These are phyloP conservation scores for Pygoscelis adeliae DNA, from an alignment of 2,113 vertebrate genomes.

Conservation along the genomic window DNA sequence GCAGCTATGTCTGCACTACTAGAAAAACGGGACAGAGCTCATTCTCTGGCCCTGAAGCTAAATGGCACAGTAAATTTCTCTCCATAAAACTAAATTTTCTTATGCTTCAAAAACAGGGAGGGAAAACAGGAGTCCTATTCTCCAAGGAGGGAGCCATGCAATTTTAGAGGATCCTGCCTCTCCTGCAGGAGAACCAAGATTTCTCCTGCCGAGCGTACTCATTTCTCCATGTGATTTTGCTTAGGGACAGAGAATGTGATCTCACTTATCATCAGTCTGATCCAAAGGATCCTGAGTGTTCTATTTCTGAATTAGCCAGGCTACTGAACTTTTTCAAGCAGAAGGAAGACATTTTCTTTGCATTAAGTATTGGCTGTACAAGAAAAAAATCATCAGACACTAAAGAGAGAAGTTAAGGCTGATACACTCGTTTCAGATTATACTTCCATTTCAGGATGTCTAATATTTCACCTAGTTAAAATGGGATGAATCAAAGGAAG, in stretches of 20 bases:
- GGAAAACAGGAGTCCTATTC: background rate
- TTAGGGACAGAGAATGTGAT: background rate
- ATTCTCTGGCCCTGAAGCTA: background rate
- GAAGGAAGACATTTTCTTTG: fast-evolving
- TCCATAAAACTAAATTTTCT: background rate
- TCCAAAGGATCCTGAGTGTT: background rate
- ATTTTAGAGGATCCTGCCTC: background rate
- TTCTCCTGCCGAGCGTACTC: background rate
- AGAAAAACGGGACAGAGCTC: background rate
- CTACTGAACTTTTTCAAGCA: background rate
- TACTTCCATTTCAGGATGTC: background rate
- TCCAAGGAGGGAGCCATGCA: background rate
- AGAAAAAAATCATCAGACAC: background rate
- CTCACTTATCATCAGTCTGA: background rate
- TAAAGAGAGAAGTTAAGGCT: background rate
- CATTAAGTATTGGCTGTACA: background rate
- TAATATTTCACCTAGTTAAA: background rate
- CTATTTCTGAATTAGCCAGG: background rate
- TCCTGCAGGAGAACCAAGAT: background rate
- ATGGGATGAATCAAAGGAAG: background rate
- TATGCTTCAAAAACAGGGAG: background rate
- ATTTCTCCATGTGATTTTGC: background rate
- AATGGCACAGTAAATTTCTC: background rate
- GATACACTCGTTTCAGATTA: background rate
- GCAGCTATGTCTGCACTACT: background rate